phyloP scores from a whole-genome alignment of 2,888 invertebrate genomes.

The Chydorus sphaericus region DNA sequence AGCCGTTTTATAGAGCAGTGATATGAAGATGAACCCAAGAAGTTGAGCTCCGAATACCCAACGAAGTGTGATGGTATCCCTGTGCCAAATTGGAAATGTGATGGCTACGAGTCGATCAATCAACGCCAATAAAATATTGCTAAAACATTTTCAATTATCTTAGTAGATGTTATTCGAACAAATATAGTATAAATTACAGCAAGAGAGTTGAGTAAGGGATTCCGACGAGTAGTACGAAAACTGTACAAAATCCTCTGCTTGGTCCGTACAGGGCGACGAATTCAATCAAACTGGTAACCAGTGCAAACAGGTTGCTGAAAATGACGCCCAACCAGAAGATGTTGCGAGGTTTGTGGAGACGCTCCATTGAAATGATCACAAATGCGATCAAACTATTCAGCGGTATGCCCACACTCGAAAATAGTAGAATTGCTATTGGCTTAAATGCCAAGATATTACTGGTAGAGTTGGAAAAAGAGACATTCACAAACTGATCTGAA shows the following conservation, averaged over 20 bases:
- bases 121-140: neutral
- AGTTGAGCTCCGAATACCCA: neutral
- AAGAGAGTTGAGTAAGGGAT: neutral
- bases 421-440: neutral
- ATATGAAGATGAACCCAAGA: neutral
- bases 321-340: neutral
- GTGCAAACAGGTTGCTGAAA: neutral
- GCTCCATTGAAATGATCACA: neutral
- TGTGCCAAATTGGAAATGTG: neutral
- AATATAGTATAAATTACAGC: too few relatives aligned
- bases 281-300: neutral
- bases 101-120: neutral
- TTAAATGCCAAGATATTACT: neutral
- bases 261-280: neutral
- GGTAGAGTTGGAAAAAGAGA: too few relatives aligned
- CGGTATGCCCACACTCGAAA: neutral
- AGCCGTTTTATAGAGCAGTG: neutral
- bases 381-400: neutral
- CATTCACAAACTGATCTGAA: too few relatives aligned
- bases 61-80: neutral
- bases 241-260: neutral
- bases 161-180: too few relatives aligned
- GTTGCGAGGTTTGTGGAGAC: neutral
- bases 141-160: too few relatives aligned
- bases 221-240: neutral